These are phyloP conservation scores for Gasteruption jaculator DNA, from an alignment of 2,888 invertebrate genomes.

Conservation along the genomic window DNA sequence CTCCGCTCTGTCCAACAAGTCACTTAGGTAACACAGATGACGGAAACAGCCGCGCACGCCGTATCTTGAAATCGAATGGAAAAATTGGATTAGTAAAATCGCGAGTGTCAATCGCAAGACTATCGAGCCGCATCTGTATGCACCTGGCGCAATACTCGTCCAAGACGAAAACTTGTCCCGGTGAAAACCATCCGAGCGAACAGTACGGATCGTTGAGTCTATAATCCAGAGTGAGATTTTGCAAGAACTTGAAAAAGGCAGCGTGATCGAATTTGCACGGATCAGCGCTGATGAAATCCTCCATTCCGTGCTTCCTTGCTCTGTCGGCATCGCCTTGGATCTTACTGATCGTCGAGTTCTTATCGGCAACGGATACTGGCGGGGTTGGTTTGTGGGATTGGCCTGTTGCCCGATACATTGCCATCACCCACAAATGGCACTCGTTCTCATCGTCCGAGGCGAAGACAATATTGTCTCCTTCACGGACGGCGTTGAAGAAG, in stretches of 20 bases:
- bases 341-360: constrained; percentile 81
- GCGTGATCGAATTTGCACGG: constrained; percentile 97
- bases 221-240: constrained; percentile 90
- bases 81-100: background rate
- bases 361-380: constrained; percentile 77
- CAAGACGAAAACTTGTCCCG: constrained; percentile 96
- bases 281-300: constrained; percentile 98
- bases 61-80: constrained; percentile 62
- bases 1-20: constrained; percentile 92
- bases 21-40: constrained; percentile 92
- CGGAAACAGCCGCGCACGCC: constrained; percentile 96
- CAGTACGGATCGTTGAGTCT: constrained; percentile 97
- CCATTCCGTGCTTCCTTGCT: constrained; percentile 98
- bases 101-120: background rate
- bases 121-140: constrained; percentile 1
- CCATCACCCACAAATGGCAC: constrained; percentile 98
- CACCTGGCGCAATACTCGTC: constrained; percentile 93
- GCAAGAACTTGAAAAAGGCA: constrained; percentile 84
- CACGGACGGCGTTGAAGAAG: constrained; percentile 98
- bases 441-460: constrained; percentile 97
- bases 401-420: constrained; percentile 98
- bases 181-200: constrained; percentile 99
- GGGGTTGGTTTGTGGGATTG: constrained; percentile 99
- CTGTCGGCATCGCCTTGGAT: constrained; percentile 93
- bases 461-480: constrained; percentile 95